phyloP scores from a whole-genome alignment of 1,140 invertebrate genomes.

The Mylabris phalerata region DNA sequence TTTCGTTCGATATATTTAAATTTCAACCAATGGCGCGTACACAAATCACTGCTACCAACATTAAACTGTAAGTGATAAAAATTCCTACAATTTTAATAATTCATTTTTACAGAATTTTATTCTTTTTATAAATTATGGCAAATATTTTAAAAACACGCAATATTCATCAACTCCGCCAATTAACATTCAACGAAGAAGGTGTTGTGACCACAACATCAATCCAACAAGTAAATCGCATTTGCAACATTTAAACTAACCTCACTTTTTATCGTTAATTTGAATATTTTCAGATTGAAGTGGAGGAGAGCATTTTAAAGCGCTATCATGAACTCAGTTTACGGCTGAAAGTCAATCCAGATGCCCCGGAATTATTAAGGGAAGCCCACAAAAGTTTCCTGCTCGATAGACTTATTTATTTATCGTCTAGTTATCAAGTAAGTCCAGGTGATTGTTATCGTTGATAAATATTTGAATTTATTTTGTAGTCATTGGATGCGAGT shows the following conservation, averaged over 20 bases:
- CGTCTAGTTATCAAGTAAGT: slow-evolving; percentile 60
- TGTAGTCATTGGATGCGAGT: slow-evolving; percentile 82
- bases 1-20: no score
- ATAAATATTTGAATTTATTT: slow-evolving; percentile 17
- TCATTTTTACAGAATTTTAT: no score
- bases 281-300: slow-evolving; percentile 26
- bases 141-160: slow-evolving; percentile 17
- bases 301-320: slow-evolving; percentile 29
- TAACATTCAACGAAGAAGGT: slow-evolving; percentile 44
- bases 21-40: no score
- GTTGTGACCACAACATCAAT: slow-evolving; percentile 47
- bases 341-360: slow-evolving; percentile 28
- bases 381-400: slow-evolving; percentile 64
- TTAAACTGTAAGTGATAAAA: no score
- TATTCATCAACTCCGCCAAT: slow-evolving; percentile 19
- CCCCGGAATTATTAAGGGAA: slow-evolving; percentile 57
- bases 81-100: no score
- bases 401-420: slow-evolving; percentile 59
- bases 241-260: neutral
- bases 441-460: neutral
- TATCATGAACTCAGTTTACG: slow-evolving; percentile 21
- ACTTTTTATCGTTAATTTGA: slow-evolving; percentile 1
- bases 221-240: slow-evolving; percentile 47
- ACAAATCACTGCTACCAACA: no score
- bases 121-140: slow-evolving; percentile 16